Conservation (phyloP, 2,113 vertebrate species). For the Perca fluviatilis region DNA sequence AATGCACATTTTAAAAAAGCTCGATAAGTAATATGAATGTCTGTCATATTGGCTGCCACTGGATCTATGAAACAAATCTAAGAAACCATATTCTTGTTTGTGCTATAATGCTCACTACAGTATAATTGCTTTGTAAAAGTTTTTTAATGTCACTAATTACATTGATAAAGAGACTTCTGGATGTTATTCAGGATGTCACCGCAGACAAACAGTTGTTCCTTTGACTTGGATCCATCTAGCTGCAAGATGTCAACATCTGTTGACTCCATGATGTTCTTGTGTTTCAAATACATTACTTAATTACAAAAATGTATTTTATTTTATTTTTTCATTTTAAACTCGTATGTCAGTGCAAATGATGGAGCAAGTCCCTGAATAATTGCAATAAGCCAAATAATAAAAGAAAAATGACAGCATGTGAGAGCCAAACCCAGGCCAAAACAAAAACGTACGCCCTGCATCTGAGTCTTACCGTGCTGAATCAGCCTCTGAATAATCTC, state of each 20-base stretch:
- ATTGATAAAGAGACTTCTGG: no score
- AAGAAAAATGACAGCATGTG: neutral
- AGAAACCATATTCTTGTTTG: neutral
- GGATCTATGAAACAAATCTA: neutral
- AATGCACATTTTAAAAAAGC: neutral
- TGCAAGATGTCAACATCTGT: no score
- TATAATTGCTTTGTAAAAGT: neutral
- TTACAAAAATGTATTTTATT: no score
- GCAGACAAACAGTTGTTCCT: no score
- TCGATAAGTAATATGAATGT: neutral
- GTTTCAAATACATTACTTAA: no score
- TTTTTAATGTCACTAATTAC: neutral
- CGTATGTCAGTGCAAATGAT: neutral
- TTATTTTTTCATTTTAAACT: neutral
- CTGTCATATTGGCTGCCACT: neutral
- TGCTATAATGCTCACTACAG: neutral
- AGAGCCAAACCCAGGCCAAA: slow-evolving; percentile 25
- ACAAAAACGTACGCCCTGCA: neutral
- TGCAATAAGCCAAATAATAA: slow-evolving; percentile 13
- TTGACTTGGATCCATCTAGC: no score
- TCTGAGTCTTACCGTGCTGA: slow-evolving; percentile 49
- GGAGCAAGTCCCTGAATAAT: neutral
- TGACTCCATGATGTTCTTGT: no score
- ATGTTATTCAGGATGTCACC: no score
- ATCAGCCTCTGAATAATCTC: slow-evolving; percentile 52